Evolutionary conservation across 2,888 invertebrate species (phyloP).

Genomic region (Monoplex corrugatus): DNA sequence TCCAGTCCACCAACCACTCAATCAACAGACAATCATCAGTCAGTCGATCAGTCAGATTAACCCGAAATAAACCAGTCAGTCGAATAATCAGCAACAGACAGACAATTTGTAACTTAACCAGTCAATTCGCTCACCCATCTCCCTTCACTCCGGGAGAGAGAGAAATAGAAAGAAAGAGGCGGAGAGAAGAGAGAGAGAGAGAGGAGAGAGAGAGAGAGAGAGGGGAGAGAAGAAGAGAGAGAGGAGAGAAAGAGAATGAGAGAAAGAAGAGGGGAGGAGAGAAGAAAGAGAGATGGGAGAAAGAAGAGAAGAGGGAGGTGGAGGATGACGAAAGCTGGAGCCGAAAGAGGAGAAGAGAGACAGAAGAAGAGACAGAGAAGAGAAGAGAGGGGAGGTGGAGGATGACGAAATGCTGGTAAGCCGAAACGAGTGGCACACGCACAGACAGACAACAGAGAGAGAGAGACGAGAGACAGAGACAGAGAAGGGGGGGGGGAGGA

Average conservation of each 20-base stretch:
- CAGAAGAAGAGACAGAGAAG: not conserved
- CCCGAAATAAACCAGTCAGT: too few species aligned
- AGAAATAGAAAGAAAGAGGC: not conserved
- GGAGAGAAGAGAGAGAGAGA: not conserved
- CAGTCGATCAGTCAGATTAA: too few species aligned
- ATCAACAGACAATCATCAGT: too few species aligned
- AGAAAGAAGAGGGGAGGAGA: not conserved
- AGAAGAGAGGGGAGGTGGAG: not conserved
- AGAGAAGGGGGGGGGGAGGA: not conserved
- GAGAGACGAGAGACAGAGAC: slow-evolving; percentile 28
- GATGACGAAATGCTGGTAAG: too few species aligned
- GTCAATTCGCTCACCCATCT: too few species aligned
- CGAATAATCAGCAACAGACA: too few species aligned
- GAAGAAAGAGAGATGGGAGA: not conserved
- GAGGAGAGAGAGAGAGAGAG: slow-evolving; percentile 21
- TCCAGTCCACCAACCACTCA: too few species aligned
- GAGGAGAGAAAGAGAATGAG: slow-evolving; percentile 10
- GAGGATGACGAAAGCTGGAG: not conserved
- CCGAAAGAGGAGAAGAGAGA: not conserved
- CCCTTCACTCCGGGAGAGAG: too few species aligned
- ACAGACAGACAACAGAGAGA: too few species aligned
- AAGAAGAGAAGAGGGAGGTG: not conserved
- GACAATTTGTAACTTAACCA: too few species aligned
- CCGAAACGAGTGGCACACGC: too few species aligned
- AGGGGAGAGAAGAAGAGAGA: slow-evolving; percentile 1